These are phyloP conservation scores for Nomada flava DNA, from an alignment of 2,888 invertebrate species.

Conservation along the genomic window DNA sequence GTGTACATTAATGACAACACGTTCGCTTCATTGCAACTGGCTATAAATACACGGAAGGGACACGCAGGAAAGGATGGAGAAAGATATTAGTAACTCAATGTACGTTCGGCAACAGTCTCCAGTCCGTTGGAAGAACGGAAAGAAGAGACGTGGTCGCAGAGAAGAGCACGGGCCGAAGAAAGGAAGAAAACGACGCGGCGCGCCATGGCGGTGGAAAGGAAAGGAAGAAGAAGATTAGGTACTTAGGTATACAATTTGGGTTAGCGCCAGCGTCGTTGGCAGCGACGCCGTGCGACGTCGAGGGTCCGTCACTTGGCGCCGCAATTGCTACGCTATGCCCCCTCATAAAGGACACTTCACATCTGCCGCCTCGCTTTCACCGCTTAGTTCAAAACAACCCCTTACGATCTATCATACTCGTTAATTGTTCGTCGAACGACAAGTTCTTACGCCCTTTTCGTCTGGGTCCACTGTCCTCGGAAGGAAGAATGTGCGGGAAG, in stretches of 20 bases:
- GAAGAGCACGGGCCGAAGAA: background rate
- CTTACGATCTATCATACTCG: background rate
- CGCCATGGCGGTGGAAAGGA: background rate
- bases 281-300: constrained; percentile 66
- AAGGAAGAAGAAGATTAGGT: constrained; percentile 47
- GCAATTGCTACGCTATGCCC: constrained; percentile 66
- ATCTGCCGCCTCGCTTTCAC: constrained; percentile 31
- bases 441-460: background rate
- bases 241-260: constrained; percentile 72
- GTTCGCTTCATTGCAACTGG: background rate
- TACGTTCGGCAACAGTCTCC: constrained; percentile 47
- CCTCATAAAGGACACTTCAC: constrained; percentile 61
- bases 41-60: constrained; percentile 21
- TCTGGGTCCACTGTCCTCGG: background rate
- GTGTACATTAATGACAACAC: no score
- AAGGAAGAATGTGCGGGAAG: background rate
- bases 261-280: constrained; percentile 74
- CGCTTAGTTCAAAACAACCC: background rate
- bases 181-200: background rate
- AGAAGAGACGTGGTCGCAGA: background rate
- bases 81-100: constrained; percentile 33
- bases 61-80: background rate
- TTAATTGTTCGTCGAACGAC: background rate
- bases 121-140: constrained; percentile 48
- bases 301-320: constrained; percentile 76